Percentiles rank a stretch among this genome's conserved stretches.
These are phyloP conservation scores for Hemicordylus capensis DNA, from an alignment of 2,113 vertebrate species.

Conservation along the genomic window DNA sequence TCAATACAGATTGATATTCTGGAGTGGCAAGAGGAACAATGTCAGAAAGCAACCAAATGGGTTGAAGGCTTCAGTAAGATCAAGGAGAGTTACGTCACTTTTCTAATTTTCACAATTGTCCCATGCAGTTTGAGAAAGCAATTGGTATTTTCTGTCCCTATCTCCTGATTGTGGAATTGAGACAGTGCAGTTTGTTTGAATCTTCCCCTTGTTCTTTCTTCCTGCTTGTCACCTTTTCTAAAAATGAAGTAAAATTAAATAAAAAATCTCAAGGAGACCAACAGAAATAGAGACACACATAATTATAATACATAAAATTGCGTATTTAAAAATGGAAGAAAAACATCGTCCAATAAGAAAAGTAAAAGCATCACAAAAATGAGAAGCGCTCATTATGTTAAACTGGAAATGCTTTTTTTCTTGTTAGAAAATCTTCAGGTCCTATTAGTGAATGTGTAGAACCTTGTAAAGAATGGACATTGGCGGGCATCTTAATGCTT, in stretches of 20 bases:
- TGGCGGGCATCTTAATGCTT: too few species aligned
- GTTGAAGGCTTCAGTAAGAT: neutral
- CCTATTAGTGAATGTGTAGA: neutral
- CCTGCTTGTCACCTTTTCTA: neutral
- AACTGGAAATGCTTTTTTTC: neutral
- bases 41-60: constrained; percentile 5
- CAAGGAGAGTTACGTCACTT: neutral
- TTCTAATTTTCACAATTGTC: neutral
- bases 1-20: constrained; percentile 43
- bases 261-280: neutral
- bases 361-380: neutral
- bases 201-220: neutral
- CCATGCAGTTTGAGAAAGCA: neutral
- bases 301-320: neutral
- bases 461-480: too few species aligned
- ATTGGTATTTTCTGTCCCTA: neutral
- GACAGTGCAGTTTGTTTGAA: neutral
- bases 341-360: neutral
- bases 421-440: neutral
- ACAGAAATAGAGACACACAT: neutral
- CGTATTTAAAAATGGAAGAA: neutral
- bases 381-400: neutral
- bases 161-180: neutral
- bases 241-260: neutral
- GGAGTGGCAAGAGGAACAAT: constrained; percentile 20